Conservation (phyloP, 2,888 invertebrate species). For the Volucella bombylans region DNA sequence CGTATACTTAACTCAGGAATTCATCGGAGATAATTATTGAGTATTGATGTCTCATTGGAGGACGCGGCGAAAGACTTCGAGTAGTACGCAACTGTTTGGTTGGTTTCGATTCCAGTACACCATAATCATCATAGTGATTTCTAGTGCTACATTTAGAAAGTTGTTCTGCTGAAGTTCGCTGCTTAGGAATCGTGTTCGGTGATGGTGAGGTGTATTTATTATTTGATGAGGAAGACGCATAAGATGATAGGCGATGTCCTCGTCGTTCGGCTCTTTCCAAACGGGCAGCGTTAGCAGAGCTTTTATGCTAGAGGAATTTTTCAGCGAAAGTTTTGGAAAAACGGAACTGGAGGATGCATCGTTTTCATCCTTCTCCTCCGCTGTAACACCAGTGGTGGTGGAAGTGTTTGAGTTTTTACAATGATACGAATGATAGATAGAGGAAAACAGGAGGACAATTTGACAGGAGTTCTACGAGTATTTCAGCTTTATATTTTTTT, state of each 20-base stretch:
- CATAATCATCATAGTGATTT: conserved; percentile 74
- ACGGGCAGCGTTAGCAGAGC: conserved; percentile 71
- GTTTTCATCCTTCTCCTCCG: too few relatives aligned
- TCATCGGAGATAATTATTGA: conserved; percentile 77
- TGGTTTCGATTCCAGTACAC: conserved; percentile 75
- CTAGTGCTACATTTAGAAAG: conserved; percentile 68
- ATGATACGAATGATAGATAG: too few relatives aligned
- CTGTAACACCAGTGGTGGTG: too few relatives aligned
- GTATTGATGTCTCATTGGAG: conserved; percentile 78
- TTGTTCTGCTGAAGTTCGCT: conserved; percentile 71
- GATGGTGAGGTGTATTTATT: conserved; percentile 71
- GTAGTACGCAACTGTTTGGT: conserved; percentile 77
- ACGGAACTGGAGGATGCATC: conserved; percentile 86
- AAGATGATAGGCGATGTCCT: conserved; percentile 76
- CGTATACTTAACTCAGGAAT: conserved; percentile 44
- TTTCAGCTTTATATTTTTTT: too few relatives aligned
- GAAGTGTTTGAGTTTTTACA: too few relatives aligned
- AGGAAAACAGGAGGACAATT: too few relatives aligned
- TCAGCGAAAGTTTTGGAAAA: conserved; percentile 80
- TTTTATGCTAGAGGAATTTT: conserved; percentile 80
- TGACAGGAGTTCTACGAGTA: too few relatives aligned
- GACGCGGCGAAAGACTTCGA: conserved; percentile 77
- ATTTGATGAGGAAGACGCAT: conserved; percentile 75
- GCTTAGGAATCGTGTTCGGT: conserved; percentile 59
- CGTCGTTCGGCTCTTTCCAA: conserved; percentile 76